These are phyloP conservation scores for Eubucco bourcierii DNA, from an alignment of 2,113 vertebrate species.

Conservation along the genomic window DNA sequence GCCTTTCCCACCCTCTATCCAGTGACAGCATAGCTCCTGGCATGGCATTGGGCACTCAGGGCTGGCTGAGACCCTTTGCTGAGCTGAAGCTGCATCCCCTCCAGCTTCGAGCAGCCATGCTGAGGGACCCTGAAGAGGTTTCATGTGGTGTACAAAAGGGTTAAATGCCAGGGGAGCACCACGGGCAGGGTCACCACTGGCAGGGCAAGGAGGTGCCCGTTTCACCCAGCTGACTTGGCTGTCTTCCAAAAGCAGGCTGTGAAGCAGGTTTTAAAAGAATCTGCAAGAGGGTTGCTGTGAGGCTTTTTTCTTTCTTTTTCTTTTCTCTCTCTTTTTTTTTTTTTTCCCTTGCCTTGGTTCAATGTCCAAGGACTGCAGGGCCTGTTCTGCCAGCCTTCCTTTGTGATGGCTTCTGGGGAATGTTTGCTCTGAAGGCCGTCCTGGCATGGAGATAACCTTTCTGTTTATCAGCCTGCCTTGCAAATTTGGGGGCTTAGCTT, in stretches of 20 bases:
- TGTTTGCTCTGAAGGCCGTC: conserved; percentile 53
- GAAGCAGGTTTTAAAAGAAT: conserved; percentile 36
- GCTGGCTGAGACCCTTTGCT: background rate
- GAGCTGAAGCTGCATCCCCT: background rate
- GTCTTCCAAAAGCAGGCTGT: conserved; percentile 21
- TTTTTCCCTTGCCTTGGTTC: background rate
- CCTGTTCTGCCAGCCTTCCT: conserved; percentile 50
- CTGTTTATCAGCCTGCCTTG: conserved; percentile 44
- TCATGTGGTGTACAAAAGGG: accelerated
- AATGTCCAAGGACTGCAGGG: conserved; percentile 49
- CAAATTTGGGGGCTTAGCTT: conserved; percentile 10
- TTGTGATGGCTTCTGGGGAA: conserved; percentile 49
- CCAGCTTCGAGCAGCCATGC: accelerated
- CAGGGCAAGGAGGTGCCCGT: conserved; percentile 6
- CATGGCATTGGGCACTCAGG: accelerated
- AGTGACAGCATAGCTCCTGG: accelerated
- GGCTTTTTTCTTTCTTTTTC: background rate
- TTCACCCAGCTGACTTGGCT: conserved; percentile 56
- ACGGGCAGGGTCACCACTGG: background rate
- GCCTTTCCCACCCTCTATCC: background rate
- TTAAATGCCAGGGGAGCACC: accelerated
- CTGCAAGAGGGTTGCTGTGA: background rate
- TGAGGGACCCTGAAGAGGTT: background rate
- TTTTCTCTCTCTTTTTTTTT: too few species aligned
- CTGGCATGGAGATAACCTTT: conserved; percentile 56